phyloP scores from a whole-genome alignment of 2,888 invertebrate species.

The Amiota communis region DNA sequence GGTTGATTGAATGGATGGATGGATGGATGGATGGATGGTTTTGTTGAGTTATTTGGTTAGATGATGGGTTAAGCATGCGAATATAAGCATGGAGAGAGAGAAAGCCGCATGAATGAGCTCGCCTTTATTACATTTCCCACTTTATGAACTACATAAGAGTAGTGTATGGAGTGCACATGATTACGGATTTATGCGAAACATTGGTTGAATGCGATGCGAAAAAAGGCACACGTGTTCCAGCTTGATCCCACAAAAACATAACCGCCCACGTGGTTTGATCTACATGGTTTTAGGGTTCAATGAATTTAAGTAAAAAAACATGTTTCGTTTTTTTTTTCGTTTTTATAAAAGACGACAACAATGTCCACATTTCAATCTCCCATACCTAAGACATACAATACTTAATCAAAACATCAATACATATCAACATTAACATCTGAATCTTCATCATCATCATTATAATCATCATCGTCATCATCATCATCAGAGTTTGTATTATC shows the following conservation, averaged over 20 bases:
- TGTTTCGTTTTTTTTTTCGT: not conserved
- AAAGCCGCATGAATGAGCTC: conserved; percentile 1
- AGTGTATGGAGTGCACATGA: conserved; percentile 5
- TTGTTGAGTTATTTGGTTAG: no score
- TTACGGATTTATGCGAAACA: conserved; percentile 17
- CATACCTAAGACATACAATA: no score
- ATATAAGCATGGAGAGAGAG: no score
- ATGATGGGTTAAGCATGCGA: no score
- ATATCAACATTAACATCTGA: no score
- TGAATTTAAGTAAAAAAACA: conserved; percentile 33
- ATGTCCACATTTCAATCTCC: no score
- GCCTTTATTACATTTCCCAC: not conserved
- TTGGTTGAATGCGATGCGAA: not conserved
- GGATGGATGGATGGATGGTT: no score
- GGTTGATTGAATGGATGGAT: not conserved
- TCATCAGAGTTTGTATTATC: no score
- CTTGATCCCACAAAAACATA: conserved; percentile 20
- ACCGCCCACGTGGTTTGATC: conserved; percentile 9
- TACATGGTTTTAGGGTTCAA: conserved; percentile 16
- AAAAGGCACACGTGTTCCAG: conserved; percentile 28
- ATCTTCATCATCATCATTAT: no score
- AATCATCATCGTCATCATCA: no score
- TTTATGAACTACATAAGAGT: no score
- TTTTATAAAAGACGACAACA: not conserved
- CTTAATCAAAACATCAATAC: no score